phyloP scores from a whole-genome alignment of 2,797 vertebrate species.

The Apodemus agrarius region DNA sequence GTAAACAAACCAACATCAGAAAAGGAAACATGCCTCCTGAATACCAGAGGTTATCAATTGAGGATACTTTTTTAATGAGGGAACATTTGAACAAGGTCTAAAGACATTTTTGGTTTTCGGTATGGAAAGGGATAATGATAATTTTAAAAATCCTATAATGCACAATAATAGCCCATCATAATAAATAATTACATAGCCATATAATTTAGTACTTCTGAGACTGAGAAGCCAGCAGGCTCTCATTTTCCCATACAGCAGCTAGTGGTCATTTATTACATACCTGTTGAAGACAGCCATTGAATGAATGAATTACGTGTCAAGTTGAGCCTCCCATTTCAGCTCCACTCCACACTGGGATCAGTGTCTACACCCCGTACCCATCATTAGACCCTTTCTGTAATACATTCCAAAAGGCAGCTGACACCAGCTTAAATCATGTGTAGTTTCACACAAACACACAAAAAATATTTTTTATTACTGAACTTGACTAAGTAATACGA shows the following conservation, averaged over 20 bases:
- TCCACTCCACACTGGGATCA: neutral
- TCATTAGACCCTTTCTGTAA: neutral
- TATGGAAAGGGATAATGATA: neutral
- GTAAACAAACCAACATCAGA: neutral
- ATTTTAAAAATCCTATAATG: neutral
- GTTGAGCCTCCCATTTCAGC: no score
- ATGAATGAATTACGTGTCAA: neutral
- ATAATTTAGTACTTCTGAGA: neutral
- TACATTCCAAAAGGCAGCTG: neutral
- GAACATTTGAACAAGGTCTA: neutral
- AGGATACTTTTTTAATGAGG: neutral
- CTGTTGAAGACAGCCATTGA: fast-evolving
- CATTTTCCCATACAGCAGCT: no score
- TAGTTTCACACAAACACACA: neutral
- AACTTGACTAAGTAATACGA: neutral
- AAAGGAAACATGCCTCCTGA: neutral
- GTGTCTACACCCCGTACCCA: no score
- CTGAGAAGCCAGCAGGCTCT: neutral
- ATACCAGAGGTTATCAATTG: neutral
- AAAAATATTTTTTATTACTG: neutral
- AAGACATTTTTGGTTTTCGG: neutral
- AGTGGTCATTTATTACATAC: neutral
- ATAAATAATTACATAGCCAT: neutral
- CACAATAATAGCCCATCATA: neutral
- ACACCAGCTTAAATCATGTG: neutral